Evolutionary conservation across 2,113 vertebrate species (phyloP).

Genomic region (Triplophysa tibetana): DNA sequence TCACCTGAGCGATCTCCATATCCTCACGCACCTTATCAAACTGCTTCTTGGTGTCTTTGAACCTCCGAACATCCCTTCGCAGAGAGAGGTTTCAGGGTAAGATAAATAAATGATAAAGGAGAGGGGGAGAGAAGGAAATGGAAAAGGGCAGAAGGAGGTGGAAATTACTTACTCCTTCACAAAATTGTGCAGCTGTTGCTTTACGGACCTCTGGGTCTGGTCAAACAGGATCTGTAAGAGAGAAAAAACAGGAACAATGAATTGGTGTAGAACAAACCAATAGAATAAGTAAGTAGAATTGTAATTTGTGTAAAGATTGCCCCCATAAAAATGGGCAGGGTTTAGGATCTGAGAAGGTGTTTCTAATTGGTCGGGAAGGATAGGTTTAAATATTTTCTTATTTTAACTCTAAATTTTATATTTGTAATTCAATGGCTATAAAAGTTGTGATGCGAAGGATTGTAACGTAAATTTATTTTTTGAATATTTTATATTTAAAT

Average conservation of each 20-base stretch:
- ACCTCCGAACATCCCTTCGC: constrained; percentile 91
- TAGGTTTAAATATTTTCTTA: too few species aligned
- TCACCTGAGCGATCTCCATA: constrained; percentile 92
- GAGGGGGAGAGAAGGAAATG: neutral
- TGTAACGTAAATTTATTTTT: too few species aligned
- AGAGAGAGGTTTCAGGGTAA: neutral
- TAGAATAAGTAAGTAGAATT: neutral
- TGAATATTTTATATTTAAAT: too few species aligned
- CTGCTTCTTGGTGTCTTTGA: constrained; percentile 97
- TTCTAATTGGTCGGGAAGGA: neutral
- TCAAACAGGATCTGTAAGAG: constrained; percentile 92
- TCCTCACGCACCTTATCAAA: constrained; percentile 96
- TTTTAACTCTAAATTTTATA: neutral
- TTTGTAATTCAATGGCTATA: neutral
- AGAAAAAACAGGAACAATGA: constrained; percentile 40
- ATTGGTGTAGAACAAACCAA: neutral
- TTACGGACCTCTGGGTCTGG: constrained; percentile 97
- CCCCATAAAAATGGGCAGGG: neutral
- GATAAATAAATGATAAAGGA: neutral
- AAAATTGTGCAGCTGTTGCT: constrained; percentile 94
- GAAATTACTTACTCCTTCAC: constrained; percentile 92
- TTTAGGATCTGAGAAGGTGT: neutral
- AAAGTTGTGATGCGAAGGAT: too few species aligned
- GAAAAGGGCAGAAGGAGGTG: constrained; percentile 14
- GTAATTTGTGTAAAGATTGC: neutral